phyloP scores from a whole-genome alignment of 2,113 vertebrate species.

The Cryptomyrus ogoouensis region DNA sequence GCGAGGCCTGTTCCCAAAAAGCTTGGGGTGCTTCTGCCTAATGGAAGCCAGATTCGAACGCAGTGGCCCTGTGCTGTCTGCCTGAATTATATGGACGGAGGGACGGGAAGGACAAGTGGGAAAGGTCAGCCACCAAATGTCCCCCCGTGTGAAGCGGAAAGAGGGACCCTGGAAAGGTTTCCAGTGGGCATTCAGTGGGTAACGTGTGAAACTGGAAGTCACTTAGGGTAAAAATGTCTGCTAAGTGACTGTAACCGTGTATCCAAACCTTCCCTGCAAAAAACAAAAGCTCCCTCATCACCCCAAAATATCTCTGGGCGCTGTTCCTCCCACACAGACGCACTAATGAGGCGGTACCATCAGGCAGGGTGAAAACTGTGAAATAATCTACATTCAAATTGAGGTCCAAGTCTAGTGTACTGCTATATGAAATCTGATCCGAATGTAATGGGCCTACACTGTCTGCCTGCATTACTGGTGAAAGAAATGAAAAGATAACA shows the following conservation, averaged over 20 bases:
- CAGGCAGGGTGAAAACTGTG: slow-evolving; percentile 34
- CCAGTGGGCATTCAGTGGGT: too few species aligned
- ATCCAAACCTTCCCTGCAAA: not conserved
- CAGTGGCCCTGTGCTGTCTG: not conserved
- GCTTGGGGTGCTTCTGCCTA: not conserved
- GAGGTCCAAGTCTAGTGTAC: slow-evolving; percentile 27
- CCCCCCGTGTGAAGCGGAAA: not conserved
- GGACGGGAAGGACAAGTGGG: not conserved
- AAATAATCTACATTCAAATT: slow-evolving; percentile 41
- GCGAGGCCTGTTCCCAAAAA: not conserved
- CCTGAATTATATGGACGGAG: not conserved
- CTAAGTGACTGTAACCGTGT: not conserved
- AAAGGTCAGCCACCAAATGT: not conserved
- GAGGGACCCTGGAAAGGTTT: not conserved
- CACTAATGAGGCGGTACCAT: slow-evolving; percentile 30
- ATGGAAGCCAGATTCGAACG: not conserved
- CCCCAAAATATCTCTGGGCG: slow-evolving; percentile 19
- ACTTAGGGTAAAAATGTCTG: not conserved
- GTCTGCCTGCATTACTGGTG: slow-evolving; percentile 27
- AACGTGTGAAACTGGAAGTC: not conserved
- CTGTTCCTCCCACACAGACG: slow-evolving; percentile 29
- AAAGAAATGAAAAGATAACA: slow-evolving; percentile 34
- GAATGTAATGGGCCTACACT: slow-evolving; percentile 27
- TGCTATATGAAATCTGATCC: slow-evolving; percentile 34
- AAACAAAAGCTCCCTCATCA: not conserved